Conservation (phyloP, 2,797 vertebrate genomes). For the Pyrrhura leucotis region DNA sequence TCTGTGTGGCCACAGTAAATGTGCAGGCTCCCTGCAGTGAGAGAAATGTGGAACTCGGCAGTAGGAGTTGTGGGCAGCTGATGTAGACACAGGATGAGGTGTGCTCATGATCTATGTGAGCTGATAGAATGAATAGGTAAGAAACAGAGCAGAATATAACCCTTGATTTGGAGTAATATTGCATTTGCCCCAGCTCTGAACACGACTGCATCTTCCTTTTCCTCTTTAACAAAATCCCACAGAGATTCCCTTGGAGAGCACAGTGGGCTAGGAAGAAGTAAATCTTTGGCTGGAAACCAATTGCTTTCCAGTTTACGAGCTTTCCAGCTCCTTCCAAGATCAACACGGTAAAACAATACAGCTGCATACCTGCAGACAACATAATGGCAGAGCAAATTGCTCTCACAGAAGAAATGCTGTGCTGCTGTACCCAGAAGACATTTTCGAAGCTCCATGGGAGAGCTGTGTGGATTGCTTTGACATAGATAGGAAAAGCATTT, state of each 20-base stretch:
- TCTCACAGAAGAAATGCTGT: conserved; percentile 33
- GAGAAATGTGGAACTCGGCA: not conserved
- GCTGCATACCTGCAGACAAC: conserved; percentile 51
- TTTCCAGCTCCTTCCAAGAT: conserved; percentile 50
- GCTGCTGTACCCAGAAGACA: not conserved
- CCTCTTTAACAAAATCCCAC: not conserved
- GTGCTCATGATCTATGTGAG: not conserved
- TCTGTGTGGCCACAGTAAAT: not conserved
- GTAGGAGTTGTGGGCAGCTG: not conserved
- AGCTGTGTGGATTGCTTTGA: not conserved
- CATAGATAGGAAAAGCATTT: not conserved
- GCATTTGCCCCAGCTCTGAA: not conserved
- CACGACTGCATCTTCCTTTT: not conserved
- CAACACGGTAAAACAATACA: conserved; percentile 23
- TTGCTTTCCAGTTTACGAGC: conserved; percentile 38
- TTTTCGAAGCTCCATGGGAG: conserved; percentile 2
- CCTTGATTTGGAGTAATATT: not conserved
- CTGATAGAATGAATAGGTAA: not conserved
- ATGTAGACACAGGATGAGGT: not conserved
- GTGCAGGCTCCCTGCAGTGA: not conserved
- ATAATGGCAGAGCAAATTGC: conserved; percentile 43
- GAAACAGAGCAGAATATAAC: not conserved
- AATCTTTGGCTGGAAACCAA: conserved; percentile 8
- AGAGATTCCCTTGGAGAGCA: conserved; percentile 18
- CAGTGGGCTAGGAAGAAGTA: conserved; percentile 3